Conservation (phyloP, 2,888 invertebrate species). For the Ditula angustiorana region DNA sequence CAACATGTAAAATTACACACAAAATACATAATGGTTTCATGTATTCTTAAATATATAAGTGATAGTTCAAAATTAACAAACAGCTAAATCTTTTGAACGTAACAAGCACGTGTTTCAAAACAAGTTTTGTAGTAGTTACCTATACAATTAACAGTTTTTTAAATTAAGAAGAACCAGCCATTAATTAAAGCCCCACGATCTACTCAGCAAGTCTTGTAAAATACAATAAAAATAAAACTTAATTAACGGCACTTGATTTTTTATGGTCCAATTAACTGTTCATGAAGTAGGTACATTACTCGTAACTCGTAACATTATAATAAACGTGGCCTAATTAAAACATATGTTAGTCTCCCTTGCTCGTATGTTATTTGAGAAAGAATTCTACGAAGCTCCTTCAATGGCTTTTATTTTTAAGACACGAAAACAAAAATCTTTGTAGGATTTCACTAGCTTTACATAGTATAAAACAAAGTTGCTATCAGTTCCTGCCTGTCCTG, state of each 20-base stretch:
- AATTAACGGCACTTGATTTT: conserved; percentile 31
- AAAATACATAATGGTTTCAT: too few relatives aligned
- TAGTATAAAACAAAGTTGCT: too few relatives aligned
- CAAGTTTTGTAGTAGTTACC: neutral
- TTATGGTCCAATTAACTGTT: conserved; percentile 37
- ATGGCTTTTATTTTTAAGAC: too few relatives aligned
- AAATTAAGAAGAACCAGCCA: conserved; percentile 9
- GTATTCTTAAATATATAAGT: too few relatives aligned
- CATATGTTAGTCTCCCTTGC: neutral
- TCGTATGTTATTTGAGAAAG: neutral
- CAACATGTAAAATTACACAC: too few relatives aligned
- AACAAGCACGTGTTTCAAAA: neutral
- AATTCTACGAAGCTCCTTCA: too few relatives aligned
- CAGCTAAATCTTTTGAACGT: neutral
- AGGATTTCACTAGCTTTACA: too few relatives aligned
- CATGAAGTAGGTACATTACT: conserved; percentile 4
- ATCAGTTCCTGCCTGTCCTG: too few relatives aligned
- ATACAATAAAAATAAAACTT: conserved; percentile 21
- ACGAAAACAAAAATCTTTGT: too few relatives aligned
- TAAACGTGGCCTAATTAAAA: conserved; percentile 11
- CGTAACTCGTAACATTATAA: too few relatives aligned
- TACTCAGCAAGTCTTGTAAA: conserved; percentile 21
- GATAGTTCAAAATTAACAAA: too few relatives aligned
- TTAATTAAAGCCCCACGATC: conserved; percentile 9
- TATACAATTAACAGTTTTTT: conserved; percentile 2